phyloP scores from a whole-genome alignment of 2,797 vertebrate genomes.

The Adelosebastes latens region DNA sequence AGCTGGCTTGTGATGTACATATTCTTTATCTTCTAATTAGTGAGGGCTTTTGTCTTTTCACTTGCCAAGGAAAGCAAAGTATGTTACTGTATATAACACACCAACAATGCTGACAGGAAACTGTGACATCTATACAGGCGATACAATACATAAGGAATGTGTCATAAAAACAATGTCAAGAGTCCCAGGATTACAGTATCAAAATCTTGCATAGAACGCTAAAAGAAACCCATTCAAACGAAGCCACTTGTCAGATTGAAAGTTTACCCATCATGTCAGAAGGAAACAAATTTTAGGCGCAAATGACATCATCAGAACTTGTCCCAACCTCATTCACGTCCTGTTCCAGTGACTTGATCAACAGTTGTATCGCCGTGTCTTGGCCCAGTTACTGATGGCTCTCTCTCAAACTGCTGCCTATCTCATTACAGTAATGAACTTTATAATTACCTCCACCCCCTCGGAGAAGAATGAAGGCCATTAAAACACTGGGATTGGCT shows the following conservation, averaged over 20 bases:
- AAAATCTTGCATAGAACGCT: not conserved
- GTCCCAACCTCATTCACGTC: slow-evolving; percentile 47
- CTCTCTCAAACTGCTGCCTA: slow-evolving; percentile 79
- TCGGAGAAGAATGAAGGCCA: slow-evolving; percentile 84
- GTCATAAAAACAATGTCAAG: not conserved
- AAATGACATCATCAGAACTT: slow-evolving; percentile 64
- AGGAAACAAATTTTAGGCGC: slow-evolving; percentile 21
- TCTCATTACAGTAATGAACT: slow-evolving; percentile 90
- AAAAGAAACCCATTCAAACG: not conserved
- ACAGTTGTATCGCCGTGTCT: slow-evolving; percentile 76
- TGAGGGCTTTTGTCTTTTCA: not conserved
- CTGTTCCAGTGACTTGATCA: slow-evolving; percentile 80
- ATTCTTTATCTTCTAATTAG: not conserved
- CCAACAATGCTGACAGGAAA: not conserved
- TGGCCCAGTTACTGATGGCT: slow-evolving; percentile 77
- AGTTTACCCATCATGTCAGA: slow-evolving; percentile 12
- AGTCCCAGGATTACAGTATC: not conserved
- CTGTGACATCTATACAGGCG: not conserved
- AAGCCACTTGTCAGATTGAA: not conserved
- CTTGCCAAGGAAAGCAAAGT: not conserved
- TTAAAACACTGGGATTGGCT: slow-evolving; percentile 86
- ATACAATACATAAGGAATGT: too few species aligned
- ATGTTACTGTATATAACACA: not conserved
- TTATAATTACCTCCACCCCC: slow-evolving; percentile 88
- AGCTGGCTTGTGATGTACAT: not conserved